Base-by-base conservation (phyloP, 1,140 invertebrate species). In the Brachionus plicatilis region DNA sequence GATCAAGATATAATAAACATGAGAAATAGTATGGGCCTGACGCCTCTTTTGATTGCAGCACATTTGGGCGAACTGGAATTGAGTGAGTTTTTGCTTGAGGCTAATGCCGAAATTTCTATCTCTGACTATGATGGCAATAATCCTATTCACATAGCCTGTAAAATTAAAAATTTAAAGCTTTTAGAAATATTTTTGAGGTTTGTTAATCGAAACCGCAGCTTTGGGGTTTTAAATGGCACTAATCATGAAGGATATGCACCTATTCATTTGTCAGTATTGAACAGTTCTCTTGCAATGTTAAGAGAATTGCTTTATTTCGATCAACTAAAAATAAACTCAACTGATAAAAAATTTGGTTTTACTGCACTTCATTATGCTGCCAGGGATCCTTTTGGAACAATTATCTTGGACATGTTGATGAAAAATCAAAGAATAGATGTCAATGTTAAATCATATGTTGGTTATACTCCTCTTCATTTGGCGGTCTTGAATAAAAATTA, bases 211-310 rank as follows among this genome's bases (percentile, higher is more conserved):
- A 17, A 76, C 2, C 20, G n/a, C n/a, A 53, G 29, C 24, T 76
- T 5, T 50, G 45, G 47, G 6, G 27, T 76, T 11, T 6, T 76
- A 24, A 76, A 76, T 27, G 3, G 17, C 3, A 27, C 50, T 27
- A 76, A 76, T 50, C 72, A 76, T 50, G 45, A 76, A 11, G 72
- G 72, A 17, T 76, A 27, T 50, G 20, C 72, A 5, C 72, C 72
- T 14, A 24, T 76, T 50, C 72, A 76, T 29, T 12, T 76, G 47
- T 47, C 17, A 24, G 43, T 50, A 24, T 12, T 76, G 4, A 76
- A 29, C 2, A 27, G 50, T 1, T 76, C 72, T 14, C 12, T 1
- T 29, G 72, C 27, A 50, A 47, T 76, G 9, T 24, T 76, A 2
- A 24, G 72, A 50, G 72, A 76, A 50, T 9, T 76, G 3, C 14